Base-by-base conservation (phyloP, 2,888 invertebrate species). In the Campoplex nolae region DNA sequence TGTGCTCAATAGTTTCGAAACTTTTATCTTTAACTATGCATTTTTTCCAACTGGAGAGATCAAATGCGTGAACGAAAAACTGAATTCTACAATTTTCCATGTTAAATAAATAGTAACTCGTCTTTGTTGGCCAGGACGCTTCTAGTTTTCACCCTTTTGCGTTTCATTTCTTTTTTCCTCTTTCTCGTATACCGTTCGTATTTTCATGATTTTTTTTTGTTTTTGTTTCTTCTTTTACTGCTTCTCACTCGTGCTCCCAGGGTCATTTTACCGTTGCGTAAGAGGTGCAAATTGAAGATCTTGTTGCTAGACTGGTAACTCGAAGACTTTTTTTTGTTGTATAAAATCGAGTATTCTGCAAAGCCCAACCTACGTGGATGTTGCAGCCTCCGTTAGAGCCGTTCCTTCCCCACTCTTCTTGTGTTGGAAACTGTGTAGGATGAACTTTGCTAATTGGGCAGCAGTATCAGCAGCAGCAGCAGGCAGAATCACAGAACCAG, bases 401-500 rank as follows among this genome's bases (percentile, higher is more conserved):
- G 70, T 70, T 67, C 71, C 76, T 28, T 42, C 58, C 56, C 54
- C 65, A 62, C 70, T 70, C 71, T 76, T 76, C 38, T 42, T 74
- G 42, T 62, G 48, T 38, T 35, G 77, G 45, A 32, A 68, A 77
- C 28, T 70, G 54, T 78, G 84, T 65, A 82, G 75, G 81, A 87
- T 81, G 84, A 87, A 87, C 87, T 87, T 87, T 84, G 87, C 87
- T 87, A 87, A 87, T 87, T 87, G 84, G 87, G 76, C 65, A 71
- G 76, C 81, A 68, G 82, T 67, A 77, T 74, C 79, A 78, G 76
- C 76, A 80, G 75, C 70, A 80, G 79, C 45, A 71, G 78, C 78
- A 77, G 76, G 13, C 42, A 65, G 74, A 71, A 73, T 70, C 80
- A 71, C 85, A 58, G 58, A 83, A n/a, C 58, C 56, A 58, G 32